Base-by-base conservation (phyloP, 2,888 invertebrate species). In the Proisotoma minuta region DNA sequence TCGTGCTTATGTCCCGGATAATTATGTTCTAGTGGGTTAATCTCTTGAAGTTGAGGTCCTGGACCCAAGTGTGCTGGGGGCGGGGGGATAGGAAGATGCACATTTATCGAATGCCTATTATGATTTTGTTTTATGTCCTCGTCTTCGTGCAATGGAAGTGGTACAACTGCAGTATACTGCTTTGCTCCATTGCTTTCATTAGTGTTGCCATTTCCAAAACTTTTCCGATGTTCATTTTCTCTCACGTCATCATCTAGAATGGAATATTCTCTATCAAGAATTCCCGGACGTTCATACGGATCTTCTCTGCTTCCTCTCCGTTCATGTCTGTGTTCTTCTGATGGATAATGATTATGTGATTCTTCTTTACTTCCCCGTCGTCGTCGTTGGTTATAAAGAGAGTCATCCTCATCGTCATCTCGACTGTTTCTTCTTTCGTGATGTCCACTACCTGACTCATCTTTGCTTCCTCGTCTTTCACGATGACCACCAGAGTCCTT, bases 1-100 rank as follows among this genome's bases (percentile, higher is more conserved):
- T 52, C 5, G 28, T 52, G 52, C n/a, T 52, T 26, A 28, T 28
- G 27, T n/a, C 52, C 52, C 15, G 52, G 52, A 18, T 52, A 52
- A 5, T 52, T 18, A 8, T 2, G 3, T 20, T 52, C 52, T 15
- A 28, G 8, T 27, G 52, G 26, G 3, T 26, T 26, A 5, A 52
- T 52, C n/a, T n/a, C 27, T 20, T 52, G 52, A 15, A 52, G n/a
- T 5, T 52, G 52, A 3, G 52, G 34, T 15, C 8, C 8, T 34
- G 34, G 34, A 10, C 34, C 34, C 8, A 34, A 15, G 8, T 34
- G 34, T 34, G 34, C 34, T 8, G 34, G 34, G 15, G 34, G 34
- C 8, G 34, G 34, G 15, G 34, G 34, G 34, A 34, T 34, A 10
- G 34, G 34, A 15, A 34, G 8, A 15, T 34, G 34, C 34, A 34